Evolutionary conservation across 1,140 invertebrate species (phyloP).

Genomic region (Drosophila yakuba): DNA sequence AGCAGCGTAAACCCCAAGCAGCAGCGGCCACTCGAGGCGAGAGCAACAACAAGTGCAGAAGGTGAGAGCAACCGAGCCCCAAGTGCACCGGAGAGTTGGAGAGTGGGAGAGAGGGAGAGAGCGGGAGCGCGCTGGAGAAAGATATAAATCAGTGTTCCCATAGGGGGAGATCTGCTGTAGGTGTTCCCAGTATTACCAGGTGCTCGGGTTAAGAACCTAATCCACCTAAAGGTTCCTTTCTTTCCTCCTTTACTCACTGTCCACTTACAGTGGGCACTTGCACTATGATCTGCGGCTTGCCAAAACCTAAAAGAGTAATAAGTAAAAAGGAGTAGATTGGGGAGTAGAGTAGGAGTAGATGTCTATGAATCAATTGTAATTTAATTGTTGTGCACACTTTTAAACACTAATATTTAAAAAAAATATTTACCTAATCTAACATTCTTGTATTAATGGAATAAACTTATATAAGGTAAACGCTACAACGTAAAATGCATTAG

Average conservation of each 20-base stretch:
- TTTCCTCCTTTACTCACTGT: slow-evolving; percentile 39
- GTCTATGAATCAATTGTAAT: no score
- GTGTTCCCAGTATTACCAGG: slow-evolving; percentile 56
- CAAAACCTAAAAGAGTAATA: no score
- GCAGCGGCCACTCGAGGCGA: slow-evolving; percentile 16
- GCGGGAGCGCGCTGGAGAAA: background rate
- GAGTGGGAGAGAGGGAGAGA: slow-evolving; percentile 13
- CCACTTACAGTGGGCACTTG: background rate
- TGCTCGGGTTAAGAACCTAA: slow-evolving; percentile 47
- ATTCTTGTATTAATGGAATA: no score
- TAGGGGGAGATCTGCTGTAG: background rate
- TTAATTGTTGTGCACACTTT: no score
- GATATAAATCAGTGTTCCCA: background rate
- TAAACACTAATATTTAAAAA: no score
- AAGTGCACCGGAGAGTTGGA: slow-evolving; percentile 29
- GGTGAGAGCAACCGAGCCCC: slow-evolving; percentile 21
- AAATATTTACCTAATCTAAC: no score
- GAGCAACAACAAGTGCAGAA: slow-evolving; percentile 38
- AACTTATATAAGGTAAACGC: no score
- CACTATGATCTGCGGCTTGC: no score
- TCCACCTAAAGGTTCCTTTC: slow-evolving; percentile 33
- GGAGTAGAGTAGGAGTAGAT: no score
- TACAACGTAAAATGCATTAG: no score
- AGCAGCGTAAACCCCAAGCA: slow-evolving; percentile 35
- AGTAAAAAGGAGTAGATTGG: no score